Percentiles rank a stretch among this genome's conserved stretches.
phyloP scores from a whole-genome alignment of 2,113 vertebrate species.

The Egretta garzetta region DNA sequence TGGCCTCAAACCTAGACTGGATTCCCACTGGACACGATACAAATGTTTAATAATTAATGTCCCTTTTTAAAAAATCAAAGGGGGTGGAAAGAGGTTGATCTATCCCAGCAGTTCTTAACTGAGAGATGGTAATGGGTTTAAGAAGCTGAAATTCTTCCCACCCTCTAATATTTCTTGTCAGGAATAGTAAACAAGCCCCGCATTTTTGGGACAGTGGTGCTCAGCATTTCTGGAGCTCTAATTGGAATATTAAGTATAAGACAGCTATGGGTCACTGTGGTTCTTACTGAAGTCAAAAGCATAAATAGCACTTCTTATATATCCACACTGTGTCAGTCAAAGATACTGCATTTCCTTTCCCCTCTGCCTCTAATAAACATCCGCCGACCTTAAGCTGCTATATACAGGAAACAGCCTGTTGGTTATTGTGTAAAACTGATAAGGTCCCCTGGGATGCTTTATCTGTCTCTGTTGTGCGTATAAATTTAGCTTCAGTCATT shows the following conservation, averaged over 20 bases:
- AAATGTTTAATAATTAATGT: slow-evolving; percentile 60
- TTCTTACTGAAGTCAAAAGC: slow-evolving; percentile 52
- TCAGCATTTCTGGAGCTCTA: background rate
- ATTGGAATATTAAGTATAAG: slow-evolving; percentile 47
- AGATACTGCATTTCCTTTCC: slow-evolving; percentile 69
- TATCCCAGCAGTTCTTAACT: background rate
- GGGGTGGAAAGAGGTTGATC: slow-evolving; percentile 37
- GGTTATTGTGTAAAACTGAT: slow-evolving; percentile 70
- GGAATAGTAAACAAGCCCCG: background rate
- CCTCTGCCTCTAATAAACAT: slow-evolving; percentile 69
- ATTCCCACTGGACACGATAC: slow-evolving; percentile 41
- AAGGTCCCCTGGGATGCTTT: slow-evolving; percentile 60
- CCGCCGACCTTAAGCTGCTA: slow-evolving; percentile 61
- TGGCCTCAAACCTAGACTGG: slow-evolving; percentile 52
- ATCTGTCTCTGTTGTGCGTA: slow-evolving; percentile 34
- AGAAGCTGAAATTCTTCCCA: background rate
- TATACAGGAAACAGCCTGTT: slow-evolving; percentile 68
- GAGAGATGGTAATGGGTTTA: background rate
- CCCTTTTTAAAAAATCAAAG: slow-evolving; percentile 60
- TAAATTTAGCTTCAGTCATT: slow-evolving; percentile 60
- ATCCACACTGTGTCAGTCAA: slow-evolving; percentile 62
- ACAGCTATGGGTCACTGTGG: slow-evolving; percentile 34
- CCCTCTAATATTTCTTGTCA: background rate
- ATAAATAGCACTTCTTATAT: slow-evolving; percentile 67
- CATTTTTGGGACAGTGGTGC: background rate